Evolutionary conservation across 2,888 invertebrate species (phyloP).

Genomic region (Drosophila merina): DNA sequence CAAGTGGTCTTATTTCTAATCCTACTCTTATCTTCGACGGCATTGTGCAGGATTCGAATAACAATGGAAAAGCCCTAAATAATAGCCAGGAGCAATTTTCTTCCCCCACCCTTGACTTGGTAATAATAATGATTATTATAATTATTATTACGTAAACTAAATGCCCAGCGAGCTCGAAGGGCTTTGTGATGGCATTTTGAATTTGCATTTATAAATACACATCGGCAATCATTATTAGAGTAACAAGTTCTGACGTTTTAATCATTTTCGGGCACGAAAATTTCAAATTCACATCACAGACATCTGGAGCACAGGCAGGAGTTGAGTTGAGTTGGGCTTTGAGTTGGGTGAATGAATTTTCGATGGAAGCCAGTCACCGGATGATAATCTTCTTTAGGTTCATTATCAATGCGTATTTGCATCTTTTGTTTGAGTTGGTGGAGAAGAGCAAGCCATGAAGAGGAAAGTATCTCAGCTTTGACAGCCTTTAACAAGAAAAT

Average conservation of each 20-base stretch:
- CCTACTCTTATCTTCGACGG: conserved; percentile 11
- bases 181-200: conserved; percentile 54
- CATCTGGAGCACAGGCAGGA: conserved; percentile 5
- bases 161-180: conserved; percentile 44
- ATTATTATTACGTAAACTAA: conserved; percentile 61
- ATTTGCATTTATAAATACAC: conserved; percentile 74
- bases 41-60: not conserved
- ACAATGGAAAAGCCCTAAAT: conserved; percentile 9
- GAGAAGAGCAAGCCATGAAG: conserved; percentile 2
- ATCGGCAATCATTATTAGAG: conserved; percentile 65
- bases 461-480: not conserved
- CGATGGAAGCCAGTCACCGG: conserved; percentile 26
- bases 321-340: not conserved
- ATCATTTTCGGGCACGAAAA: conserved; percentile 47
- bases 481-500: no score
- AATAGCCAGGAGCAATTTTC: not conserved
- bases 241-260: conserved; percentile 50
- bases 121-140: conserved; percentile 44
- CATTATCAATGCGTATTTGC: conserved; percentile 60
- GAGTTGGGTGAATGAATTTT: not conserved
- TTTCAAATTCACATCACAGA: conserved; percentile 44
- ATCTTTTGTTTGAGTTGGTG: conserved; percentile 49
- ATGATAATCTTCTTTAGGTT: conserved; percentile 46
- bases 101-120: conserved; percentile 18
- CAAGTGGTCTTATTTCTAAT: conserved; percentile 14